Evolutionary conservation across 2,888 invertebrate species (phyloP), one percentile per base, ranked within the genome.

Genomic region (Eurytoma californica): DNA sequence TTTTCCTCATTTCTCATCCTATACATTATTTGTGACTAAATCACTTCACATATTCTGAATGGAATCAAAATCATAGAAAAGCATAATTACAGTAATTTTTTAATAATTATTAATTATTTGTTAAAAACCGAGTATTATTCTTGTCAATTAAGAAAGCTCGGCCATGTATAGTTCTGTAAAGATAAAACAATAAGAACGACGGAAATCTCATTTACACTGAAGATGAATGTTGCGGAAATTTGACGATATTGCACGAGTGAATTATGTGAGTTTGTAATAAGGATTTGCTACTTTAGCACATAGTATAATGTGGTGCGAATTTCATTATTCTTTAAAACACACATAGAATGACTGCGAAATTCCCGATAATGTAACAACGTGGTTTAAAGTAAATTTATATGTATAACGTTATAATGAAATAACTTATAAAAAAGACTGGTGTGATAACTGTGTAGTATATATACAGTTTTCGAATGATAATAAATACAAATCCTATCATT

Each of bases 371-470:
- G 39, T 61, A 72, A 72, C 28, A 66, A 66, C 30, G 30, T 61
- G 70, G 67, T 65, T 39, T 53, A 72, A 76, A 57, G 51, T 24
- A 68, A 55, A 72, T 18, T 55, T 78, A 67, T 49, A 61, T 73
- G 72, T 78, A 24, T 24, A 78, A 73, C 47, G 18, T 61, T 57
- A 57, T 55, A 28, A 66, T 68, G 49, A 61, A 73, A 4, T 78
- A 61, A 73, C 72, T 73, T 68, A 73, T 68, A 78, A 70, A 72
- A 77, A 78, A 78, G 68, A 78, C 73, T 73, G 68, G 78, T 69
- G 73, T 73, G 78, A 78, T 73, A 28, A 78, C 60, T 73, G 78
- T 78, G 67, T 69, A 73, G 72, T 63, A 78, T 73, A 78, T 61
- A 39, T 78, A 69, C 68, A 78, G 63, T 73, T 78, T 69, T 73